Evolutionary conservation across 1,140 invertebrate genomes (phyloP), one percentile per base, ranked within the genome.

Genomic region (Hestina assimilis): DNA sequence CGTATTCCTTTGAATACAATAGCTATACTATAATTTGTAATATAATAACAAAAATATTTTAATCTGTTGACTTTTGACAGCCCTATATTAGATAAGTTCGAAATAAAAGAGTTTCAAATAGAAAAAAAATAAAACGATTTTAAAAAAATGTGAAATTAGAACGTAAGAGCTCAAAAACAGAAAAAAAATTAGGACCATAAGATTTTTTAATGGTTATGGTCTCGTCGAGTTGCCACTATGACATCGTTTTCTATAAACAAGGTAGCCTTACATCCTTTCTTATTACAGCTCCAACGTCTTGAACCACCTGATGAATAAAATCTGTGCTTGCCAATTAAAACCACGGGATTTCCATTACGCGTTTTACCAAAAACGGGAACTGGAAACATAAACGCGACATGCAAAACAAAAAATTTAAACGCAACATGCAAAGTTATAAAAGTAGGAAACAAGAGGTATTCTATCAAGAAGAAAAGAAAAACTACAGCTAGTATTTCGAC

Each of bases 321-420:
- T 7, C 1, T 51, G 14, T 51, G n/a, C 15, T 51, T 51, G 8
- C 47, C 47, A 11, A 51, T 21, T 40, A 51, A 17, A 40, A 51
- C 40, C 0, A 35, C 21, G 8, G 33, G 21, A 17, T 24, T 51
- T 1, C 47, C 47, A n/a, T 28, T 9, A 5, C 60, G 61, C 14
- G 48, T 63, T 20, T 29, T 65, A 9, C 70, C 61, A 24, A 73
- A 73, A 11, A 70, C 48, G 3, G 71, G 71, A 40, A 41, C 71
- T 73, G 62, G 42, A 69, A 72, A 23, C 40, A 54, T 50, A 20
- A 29, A 11, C 29, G 45, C 20, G 1, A 20, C 17, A 15, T n/a
- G 24, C 9, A 17, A 23, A 51, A 40, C 33, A 40, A 17, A 24
- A 47, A 26, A 17, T 20, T 0, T 42, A 17, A 38, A 14, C 20